phyloP scores from a whole-genome alignment of 2,797 vertebrate genomes.

The Xenentodon cancila region DNA sequence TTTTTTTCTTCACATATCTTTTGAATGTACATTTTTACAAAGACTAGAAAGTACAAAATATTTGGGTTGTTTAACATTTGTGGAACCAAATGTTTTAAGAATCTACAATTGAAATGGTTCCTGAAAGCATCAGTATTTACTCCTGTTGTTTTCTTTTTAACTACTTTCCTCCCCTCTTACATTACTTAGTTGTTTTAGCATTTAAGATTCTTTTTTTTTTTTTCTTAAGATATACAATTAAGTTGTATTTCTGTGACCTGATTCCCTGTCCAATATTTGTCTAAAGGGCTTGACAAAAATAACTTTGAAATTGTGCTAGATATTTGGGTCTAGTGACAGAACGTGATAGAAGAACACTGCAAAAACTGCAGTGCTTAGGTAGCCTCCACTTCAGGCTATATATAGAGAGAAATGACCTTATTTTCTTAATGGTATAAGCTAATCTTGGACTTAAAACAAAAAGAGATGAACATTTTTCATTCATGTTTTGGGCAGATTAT shows the following conservation, averaged over 20 bases:
- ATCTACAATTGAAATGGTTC: too few species aligned
- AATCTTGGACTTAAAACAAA: constrained; percentile 14
- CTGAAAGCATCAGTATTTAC: too few species aligned
- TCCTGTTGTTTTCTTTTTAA: too few species aligned
- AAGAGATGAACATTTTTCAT: constrained; percentile 12
- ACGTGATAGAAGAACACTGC: neutral
- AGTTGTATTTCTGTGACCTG: too few species aligned
- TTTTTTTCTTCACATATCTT: too few species aligned
- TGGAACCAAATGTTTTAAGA: too few species aligned
- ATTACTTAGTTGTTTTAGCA: too few species aligned
- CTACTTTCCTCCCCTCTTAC: too few species aligned
- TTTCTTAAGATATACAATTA: too few species aligned
- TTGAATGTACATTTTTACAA: constrained; percentile 17
- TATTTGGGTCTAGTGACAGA: constrained; percentile 21
- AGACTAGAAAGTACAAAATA: constrained; percentile 16
- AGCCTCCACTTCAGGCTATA: neutral
- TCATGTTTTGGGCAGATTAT: constrained; percentile 17
- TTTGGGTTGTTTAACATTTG: too few species aligned
- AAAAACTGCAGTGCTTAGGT: constrained; percentile 3
- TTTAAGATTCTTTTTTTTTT: too few species aligned
- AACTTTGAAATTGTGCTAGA: neutral
- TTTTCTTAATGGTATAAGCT: neutral
- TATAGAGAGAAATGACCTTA: neutral
- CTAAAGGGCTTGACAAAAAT: constrained; percentile 1
- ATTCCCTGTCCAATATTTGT: neutral